phyloP scores from a whole-genome alignment of 2,797 vertebrate genomes.

The Pristis pectinata region DNA sequence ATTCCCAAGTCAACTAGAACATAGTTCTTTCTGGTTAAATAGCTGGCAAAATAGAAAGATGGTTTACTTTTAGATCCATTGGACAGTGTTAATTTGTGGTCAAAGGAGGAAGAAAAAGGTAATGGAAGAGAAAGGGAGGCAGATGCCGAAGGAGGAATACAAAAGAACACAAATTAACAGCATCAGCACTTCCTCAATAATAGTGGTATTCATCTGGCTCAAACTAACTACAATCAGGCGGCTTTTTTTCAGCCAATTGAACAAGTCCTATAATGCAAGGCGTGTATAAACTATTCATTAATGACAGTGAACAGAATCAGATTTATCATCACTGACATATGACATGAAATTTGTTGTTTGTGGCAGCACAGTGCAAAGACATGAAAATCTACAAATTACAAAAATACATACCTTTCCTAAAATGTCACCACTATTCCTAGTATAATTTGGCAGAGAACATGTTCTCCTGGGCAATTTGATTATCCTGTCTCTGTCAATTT shows the following conservation, averaged over 20 bases:
- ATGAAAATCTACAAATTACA: too few species aligned
- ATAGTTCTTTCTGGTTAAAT: background rate
- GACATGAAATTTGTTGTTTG: too few species aligned
- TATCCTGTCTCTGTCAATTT: slow-evolving; percentile 52
- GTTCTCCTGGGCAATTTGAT: slow-evolving; percentile 57
- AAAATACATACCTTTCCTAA: slow-evolving; percentile 88
- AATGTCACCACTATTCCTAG: slow-evolving; percentile 63
- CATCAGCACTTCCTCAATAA: background rate
- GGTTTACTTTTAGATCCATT: background rate
- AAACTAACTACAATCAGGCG: background rate
- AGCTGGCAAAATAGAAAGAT: background rate
- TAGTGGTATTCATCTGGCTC: background rate
- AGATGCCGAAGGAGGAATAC: background rate
- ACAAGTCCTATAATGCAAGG: background rate
- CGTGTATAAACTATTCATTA: too few species aligned
- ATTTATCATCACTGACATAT: too few species aligned
- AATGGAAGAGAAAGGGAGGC: too few species aligned
- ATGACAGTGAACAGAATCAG: too few species aligned
- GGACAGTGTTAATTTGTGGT: background rate
- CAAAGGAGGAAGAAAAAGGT: background rate
- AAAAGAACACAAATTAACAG: background rate
- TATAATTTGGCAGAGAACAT: slow-evolving; percentile 60
- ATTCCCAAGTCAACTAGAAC: background rate
- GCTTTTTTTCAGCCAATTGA: background rate
- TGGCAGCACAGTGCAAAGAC: too few species aligned